Evolutionary conservation across 1,140 invertebrate genomes (phyloP).

Genomic region (Drosophila santomea): DNA sequence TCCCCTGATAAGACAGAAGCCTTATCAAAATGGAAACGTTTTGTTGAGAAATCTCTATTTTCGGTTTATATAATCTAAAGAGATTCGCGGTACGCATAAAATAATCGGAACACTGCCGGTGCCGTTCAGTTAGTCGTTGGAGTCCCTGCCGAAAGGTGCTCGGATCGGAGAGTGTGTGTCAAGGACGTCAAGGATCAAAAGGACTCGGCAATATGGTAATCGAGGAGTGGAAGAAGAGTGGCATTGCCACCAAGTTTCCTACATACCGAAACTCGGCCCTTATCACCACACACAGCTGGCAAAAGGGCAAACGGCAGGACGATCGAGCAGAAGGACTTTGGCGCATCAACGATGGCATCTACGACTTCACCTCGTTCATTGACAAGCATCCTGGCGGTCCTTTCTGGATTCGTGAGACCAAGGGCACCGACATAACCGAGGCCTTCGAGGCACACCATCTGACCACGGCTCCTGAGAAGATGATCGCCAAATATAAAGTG

Average conservation of each 20-base stretch:
- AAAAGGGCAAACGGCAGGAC: conserved; percentile 86
- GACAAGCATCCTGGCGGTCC: conserved; percentile 89
- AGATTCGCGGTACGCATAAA: conserved; percentile 36
- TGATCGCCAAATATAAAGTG: conserved; percentile 87
- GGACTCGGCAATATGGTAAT: conserved; percentile 63
- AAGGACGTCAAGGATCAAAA: conserved; percentile 4
- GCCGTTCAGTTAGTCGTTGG: conserved; percentile 36
- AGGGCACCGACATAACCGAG: conserved; percentile 91
- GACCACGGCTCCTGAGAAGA: conserved; percentile 83
- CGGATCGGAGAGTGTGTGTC: neutral
- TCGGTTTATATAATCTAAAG: conserved; percentile 38
- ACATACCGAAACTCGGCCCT: conserved; percentile 70
- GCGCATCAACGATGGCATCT: conserved; percentile 89
- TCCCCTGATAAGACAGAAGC: conserved; percentile 11
- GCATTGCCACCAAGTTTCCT: conserved; percentile 78
- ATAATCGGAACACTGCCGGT: neutral
- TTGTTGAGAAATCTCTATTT: conserved; percentile 32
- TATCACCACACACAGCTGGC: conserved; percentile 84
- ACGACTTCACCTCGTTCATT: conserved; percentile 88
- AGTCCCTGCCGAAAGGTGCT: conserved; percentile 8
- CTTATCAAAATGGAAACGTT: conserved; percentile 73
- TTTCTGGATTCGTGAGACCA: conserved; percentile 88
- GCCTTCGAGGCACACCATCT: conserved; percentile 88
- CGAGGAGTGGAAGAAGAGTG: conserved; percentile 74
- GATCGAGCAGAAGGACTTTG: conserved; percentile 89